These are phyloP conservation scores for Trichogramma pretiosum DNA, from an alignment of 1,140 invertebrate genomes.

Conservation along the genomic window DNA sequence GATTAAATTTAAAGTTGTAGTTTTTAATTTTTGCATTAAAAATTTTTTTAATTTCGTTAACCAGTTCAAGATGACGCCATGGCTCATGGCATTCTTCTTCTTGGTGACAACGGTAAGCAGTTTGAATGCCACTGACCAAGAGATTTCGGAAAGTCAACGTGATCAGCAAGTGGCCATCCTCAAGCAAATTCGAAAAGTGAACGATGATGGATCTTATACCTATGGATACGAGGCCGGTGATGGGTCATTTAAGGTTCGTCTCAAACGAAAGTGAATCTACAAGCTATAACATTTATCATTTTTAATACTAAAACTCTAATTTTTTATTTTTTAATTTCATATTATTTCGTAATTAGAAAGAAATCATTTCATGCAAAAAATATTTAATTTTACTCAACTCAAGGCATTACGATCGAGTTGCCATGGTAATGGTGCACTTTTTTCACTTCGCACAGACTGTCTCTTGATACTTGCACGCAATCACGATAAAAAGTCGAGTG, in stretches of 20 bases:
- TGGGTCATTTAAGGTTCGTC: slow-evolving; percentile 64
- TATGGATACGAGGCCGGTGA: slow-evolving; percentile 78
- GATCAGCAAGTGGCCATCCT: slow-evolving; percentile 50
- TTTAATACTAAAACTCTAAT: too few species aligned
- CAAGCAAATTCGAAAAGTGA: slow-evolving; percentile 71
- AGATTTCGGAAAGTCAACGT: slow-evolving; percentile 39
- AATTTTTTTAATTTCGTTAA: slow-evolving; percentile 15
- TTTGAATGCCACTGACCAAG: slow-evolving; percentile 41
- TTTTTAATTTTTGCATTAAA: slow-evolving; percentile 10
- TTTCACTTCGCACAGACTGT: too few species aligned
- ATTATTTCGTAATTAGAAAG: too few species aligned
- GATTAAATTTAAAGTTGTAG: background rate
- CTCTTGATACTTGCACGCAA: too few species aligned
- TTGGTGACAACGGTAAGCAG: slow-evolving; percentile 36
- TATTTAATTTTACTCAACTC: background rate
- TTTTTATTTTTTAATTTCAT: too few species aligned
- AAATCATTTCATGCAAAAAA: too few species aligned
- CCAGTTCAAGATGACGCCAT: slow-evolving; percentile 42
- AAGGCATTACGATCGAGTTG: too few species aligned
- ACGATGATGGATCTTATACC: slow-evolving; percentile 76
- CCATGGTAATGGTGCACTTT: too few species aligned
- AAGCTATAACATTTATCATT: too few species aligned
- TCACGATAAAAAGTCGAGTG: too few species aligned
- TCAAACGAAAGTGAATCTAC: too few species aligned
- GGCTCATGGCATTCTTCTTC: slow-evolving; percentile 42